Conservation (phyloP, 2,888 invertebrate genomes). For the Podotricha telesiphe region DNA sequence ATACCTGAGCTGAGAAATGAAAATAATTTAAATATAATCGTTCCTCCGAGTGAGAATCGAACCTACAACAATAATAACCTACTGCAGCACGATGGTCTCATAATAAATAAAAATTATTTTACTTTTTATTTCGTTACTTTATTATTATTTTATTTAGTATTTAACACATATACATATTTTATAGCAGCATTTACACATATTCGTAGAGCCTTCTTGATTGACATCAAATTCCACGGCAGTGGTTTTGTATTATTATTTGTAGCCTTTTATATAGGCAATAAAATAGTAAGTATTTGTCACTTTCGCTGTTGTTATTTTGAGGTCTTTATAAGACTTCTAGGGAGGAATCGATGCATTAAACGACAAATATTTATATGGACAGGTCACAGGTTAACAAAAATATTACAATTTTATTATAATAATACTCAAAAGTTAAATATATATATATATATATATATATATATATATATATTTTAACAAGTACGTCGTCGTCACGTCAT, state of each 20-base stretch:
- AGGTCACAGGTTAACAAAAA: no score
- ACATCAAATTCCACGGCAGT: background rate
- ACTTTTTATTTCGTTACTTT: background rate
- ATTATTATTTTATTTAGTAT: background rate
- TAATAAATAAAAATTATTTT: background rate
- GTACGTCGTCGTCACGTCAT: background rate
- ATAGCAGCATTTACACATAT: background rate
- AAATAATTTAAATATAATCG: no score
- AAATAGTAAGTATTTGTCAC: slow-evolving; percentile 10
- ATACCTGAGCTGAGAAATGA: no score
- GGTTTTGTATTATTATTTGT: background rate
- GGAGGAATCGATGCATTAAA: no score
- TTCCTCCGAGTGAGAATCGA: no score
- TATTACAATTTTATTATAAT: no score
- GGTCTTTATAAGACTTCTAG: background rate
- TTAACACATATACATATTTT: background rate
- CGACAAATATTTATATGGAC: no score
- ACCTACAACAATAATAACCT: no score
- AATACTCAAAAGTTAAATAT: no score
- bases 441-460: no score
- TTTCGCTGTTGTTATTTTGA: slow-evolving; percentile 1
- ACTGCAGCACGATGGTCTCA: no score
- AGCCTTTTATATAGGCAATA: background rate
- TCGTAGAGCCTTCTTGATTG: background rate
- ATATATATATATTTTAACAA: background rate